Evolutionary conservation across 2,888 invertebrate genomes (phyloP).

Genomic region (Chloromyia formosa): DNA sequence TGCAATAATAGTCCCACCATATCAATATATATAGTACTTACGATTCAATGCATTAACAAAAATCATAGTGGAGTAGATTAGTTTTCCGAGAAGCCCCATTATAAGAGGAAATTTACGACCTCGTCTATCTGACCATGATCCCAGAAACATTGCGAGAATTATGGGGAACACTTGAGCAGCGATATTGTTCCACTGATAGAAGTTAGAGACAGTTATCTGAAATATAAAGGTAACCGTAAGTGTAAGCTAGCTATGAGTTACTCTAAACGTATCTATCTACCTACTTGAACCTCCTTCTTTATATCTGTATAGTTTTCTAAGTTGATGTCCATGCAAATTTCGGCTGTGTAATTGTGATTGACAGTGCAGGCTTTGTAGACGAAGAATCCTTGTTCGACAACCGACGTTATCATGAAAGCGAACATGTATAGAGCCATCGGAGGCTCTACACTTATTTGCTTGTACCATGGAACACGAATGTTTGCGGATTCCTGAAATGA

Average conservation of each 20-base stretch:
- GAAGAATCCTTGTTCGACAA: slow-evolving; percentile 82
- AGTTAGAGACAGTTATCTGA: slow-evolving; percentile 76
- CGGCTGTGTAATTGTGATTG: slow-evolving; percentile 74
- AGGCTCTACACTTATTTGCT: slow-evolving; percentile 79
- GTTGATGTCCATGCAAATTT: slow-evolving; percentile 71
- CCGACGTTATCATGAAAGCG: slow-evolving; percentile 82
- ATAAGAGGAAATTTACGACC: slow-evolving; percentile 79
- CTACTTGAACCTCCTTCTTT: slow-evolving; percentile 76
- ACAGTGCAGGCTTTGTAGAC: slow-evolving; percentile 80
- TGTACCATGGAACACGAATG: slow-evolving; percentile 49
- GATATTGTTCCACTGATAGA: slow-evolving; percentile 82
- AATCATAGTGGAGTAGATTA: slow-evolving; percentile 79
- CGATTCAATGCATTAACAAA: slow-evolving; percentile 73
- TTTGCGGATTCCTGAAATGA: not conserved
- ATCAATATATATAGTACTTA: slow-evolving; percentile 53
- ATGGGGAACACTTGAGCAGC: slow-evolving; percentile 79
- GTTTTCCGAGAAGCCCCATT: slow-evolving; percentile 77
- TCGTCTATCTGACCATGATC: slow-evolving; percentile 83
- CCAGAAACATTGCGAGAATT: slow-evolving; percentile 79
- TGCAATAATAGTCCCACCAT: too few relatives aligned
- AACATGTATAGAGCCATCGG: slow-evolving; percentile 89
- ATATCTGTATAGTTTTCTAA: slow-evolving; percentile 69
- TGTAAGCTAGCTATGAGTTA: not conserved
- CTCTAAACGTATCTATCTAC: slow-evolving; percentile 30
- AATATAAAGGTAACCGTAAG: not conserved